These are phyloP conservation scores for Sminthurides aquaticus DNA, from an alignment of 2,888 invertebrate genomes.

Conservation along the genomic window DNA sequence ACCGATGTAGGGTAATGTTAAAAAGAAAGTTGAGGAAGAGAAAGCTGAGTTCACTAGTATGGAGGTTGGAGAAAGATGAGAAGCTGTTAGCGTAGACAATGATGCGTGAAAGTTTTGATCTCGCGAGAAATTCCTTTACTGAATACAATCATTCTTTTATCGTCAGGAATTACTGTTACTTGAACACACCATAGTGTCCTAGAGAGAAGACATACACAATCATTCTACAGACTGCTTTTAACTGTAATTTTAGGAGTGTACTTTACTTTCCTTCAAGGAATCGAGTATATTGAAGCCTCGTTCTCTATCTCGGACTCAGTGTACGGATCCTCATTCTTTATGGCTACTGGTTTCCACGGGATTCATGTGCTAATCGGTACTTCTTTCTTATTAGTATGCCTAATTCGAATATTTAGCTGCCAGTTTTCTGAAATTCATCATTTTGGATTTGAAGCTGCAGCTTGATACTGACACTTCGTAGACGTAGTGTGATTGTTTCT, in stretches of 20 bases:
- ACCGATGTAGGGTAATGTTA: too few relatives aligned
- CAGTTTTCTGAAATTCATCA: too few relatives aligned
- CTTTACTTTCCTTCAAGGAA: constrained; percentile 60
- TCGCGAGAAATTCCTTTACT: constrained; percentile 64
- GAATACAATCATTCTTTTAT: constrained; percentile 65
- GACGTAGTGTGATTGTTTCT: constrained; percentile 58
- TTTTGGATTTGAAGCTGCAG: too few relatives aligned
- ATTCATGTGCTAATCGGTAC: constrained; percentile 62
- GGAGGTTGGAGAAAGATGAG: too few relatives aligned
- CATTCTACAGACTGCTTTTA: constrained; percentile 44
- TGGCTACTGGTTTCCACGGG: constrained; percentile 69
- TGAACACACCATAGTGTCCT: constrained; percentile 55
- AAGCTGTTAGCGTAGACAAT: too few relatives aligned
- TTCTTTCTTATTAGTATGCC: constrained; percentile 52
- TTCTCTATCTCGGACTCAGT: constrained; percentile 57
- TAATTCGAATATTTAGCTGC: constrained; percentile 50
- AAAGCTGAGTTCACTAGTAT: too few relatives aligned
- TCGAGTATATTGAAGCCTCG: constrained; percentile 61
- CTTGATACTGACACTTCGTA: constrained; percentile 64
- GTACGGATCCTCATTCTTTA: too few relatives aligned
- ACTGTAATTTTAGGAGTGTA: constrained; percentile 58
- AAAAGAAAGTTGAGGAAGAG: too few relatives aligned
- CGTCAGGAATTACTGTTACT: constrained; percentile 63
- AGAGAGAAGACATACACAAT: constrained; percentile 47
- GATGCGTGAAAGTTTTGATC: too few relatives aligned